Conservation (phyloP, 37 sponge, comb jelly and placozoan genomes). For the Amphimedon queenslandica region DNA sequence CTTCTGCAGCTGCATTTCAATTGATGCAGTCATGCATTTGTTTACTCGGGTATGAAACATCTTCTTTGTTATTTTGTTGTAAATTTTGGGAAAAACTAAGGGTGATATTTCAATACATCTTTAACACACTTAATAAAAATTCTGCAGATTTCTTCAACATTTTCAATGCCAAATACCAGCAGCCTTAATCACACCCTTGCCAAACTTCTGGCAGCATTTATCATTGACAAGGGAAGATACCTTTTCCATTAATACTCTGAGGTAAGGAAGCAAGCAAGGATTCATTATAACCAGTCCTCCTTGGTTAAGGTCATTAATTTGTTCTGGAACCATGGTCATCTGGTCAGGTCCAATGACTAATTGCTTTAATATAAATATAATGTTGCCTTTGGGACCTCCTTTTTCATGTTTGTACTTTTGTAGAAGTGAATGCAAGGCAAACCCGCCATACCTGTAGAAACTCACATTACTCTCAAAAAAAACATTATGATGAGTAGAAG, state of each 20-base stretch:
- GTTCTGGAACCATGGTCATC: neutral
- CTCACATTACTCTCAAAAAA: conserved; percentile 2
- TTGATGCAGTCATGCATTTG: conserved; percentile 5
- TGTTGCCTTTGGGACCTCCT: neutral
- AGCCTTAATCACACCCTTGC: neutral
- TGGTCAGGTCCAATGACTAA: neutral
- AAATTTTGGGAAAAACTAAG: neutral
- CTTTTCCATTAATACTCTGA: neutral
- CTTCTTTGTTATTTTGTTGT: neutral
- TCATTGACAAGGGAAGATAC: conserved; percentile 8
- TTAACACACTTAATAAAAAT: neutral
- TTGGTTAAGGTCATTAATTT: neutral
- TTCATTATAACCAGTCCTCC: conserved; percentile 4
- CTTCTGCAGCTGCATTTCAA: conserved; percentile 8
- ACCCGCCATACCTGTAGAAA: neutral
- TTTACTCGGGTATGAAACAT: conserved; percentile 13
- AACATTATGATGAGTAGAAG: neutral
- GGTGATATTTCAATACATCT: neutral
- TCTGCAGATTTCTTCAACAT: neutral
- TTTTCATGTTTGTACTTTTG: conserved; percentile 4
- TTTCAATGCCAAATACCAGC: neutral
- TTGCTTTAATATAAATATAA: neutral
- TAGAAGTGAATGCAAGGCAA: neutral
- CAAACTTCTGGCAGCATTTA: neutral
- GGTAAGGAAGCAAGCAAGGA: neutral